Conservation (phyloP, 2,888 invertebrate genomes). For the Dioctria linearis region DNA sequence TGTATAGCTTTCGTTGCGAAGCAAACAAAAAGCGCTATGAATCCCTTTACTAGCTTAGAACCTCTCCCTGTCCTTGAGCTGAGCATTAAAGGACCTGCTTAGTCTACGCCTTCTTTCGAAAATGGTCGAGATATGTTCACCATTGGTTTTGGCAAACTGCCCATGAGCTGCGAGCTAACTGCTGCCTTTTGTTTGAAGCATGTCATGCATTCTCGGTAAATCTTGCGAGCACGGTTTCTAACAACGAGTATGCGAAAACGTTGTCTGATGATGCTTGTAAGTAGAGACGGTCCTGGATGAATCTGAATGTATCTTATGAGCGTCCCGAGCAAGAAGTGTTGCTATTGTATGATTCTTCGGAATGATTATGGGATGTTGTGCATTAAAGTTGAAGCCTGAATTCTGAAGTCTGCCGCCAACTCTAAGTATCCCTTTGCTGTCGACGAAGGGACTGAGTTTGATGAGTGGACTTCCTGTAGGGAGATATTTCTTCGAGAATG, state of each 20-base stretch:
- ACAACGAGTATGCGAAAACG: slow-evolving; percentile 45
- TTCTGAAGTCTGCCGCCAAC: slow-evolving; percentile 27
- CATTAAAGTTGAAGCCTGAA: not conserved
- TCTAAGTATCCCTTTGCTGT: too few species aligned
- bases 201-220: slow-evolving; percentile 23
- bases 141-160: too few species aligned
- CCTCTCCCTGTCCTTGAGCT: not conserved
- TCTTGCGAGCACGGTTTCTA: slow-evolving; percentile 34
- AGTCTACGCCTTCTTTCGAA: slow-evolving; percentile 52
- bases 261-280: slow-evolving; percentile 22
- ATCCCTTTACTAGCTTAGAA: not conserved
- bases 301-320: not conserved
- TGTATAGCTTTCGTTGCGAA: slow-evolving; percentile 22
- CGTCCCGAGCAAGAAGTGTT: slow-evolving; percentile 5
- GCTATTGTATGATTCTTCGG: not conserved
- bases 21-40: slow-evolving; percentile 30
- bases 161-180: not conserved
- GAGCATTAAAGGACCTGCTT: slow-evolving; percentile 27
- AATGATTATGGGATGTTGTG: too few species aligned
- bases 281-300: slow-evolving; percentile 33
- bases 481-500: too few species aligned
- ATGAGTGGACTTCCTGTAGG: too few species aligned
- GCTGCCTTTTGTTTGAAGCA: not conserved
- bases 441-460: too few species aligned
- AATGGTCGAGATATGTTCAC: slow-evolving; percentile 52